phyloP scores from a whole-genome alignment of 2,113 vertebrate genomes.

The Donacobius atricapilla region DNA sequence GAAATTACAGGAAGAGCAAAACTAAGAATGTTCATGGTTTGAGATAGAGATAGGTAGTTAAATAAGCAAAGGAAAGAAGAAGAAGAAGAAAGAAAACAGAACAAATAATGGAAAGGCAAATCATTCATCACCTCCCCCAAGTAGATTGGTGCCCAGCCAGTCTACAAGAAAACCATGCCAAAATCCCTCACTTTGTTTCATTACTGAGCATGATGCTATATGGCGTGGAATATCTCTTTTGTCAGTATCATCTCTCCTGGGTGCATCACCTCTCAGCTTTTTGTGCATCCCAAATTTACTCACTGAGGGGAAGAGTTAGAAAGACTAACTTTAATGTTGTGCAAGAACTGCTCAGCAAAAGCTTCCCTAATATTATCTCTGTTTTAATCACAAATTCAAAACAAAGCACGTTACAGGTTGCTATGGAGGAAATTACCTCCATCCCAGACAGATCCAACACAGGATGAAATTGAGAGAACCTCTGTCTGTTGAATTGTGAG shows the following conservation, averaged over 20 bases:
- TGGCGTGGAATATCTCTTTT: not conserved
- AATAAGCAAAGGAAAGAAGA: not conserved
- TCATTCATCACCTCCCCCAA: not conserved
- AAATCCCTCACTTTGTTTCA: rapidly evolving
- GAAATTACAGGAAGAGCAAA: not conserved
- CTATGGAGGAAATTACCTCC: not conserved
- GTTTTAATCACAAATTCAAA: not conserved
- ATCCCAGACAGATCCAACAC: not conserved
- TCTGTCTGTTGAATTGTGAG: not conserved
- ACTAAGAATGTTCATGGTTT: not conserved
- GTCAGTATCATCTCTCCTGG: not conserved
- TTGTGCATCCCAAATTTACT: not conserved
- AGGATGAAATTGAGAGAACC: not conserved
- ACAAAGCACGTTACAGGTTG: not conserved
- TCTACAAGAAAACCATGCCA: not conserved
- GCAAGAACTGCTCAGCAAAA: not conserved
- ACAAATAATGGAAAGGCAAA: not conserved
- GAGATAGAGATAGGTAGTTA: not conserved
- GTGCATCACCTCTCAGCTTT: not conserved
- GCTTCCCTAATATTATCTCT: not conserved
- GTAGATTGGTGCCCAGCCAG: not conserved
- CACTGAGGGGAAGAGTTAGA: not conserved
- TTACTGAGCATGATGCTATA: not conserved
- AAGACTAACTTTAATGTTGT: not conserved
- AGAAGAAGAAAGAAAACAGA: not conserved